A percentile compares a stretch with the other conserved stretches of the same genome.
These are phyloP conservation scores for Holothuria glaberrima DNA, from an alignment of 35 echinoderm and acorn worm species.

Conservation along the genomic window DNA sequence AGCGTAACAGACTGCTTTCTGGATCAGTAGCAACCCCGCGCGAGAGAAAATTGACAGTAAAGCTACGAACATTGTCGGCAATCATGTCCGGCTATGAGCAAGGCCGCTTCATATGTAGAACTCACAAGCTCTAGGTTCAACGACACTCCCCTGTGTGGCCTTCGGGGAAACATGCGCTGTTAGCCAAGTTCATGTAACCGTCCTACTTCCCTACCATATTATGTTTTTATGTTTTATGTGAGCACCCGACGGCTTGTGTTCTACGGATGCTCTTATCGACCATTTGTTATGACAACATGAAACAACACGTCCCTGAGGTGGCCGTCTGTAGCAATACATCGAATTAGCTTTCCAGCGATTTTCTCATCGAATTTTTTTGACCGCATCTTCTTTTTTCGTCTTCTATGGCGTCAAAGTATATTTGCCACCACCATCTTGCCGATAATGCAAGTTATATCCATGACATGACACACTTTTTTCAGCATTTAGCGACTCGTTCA, in stretches of 20 bases:
- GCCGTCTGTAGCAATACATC: conserved; percentile 23
- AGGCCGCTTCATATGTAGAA: conserved; percentile 21
- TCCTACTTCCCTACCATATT: conserved; percentile 3
- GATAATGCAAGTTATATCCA: neutral
- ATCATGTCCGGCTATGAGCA: no score
- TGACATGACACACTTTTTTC: conserved; percentile 25
- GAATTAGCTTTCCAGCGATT: neutral
- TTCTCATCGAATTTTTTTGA: conserved; percentile 4
- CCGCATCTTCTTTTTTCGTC: no score
- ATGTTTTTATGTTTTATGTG: conserved; percentile 15
- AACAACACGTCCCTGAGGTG: conserved; percentile 14
- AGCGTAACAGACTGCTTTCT: no score
- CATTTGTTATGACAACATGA: neutral
- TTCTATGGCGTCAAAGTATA: no score
- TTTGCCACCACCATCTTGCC: no score
- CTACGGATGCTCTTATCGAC: conserved; percentile 38
- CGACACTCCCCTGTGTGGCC: conserved; percentile 48
- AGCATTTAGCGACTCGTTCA: neutral
- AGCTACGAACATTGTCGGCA: no score
- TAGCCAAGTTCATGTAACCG: conserved; percentile 21
- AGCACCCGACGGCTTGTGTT: neutral
- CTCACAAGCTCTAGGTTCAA: conserved; percentile 37
- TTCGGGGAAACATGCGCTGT: conserved; percentile 32
- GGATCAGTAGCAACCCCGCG: no score
- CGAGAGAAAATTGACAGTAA: no score